phyloP scores from a whole-genome alignment of 2,797 vertebrate species.

The Peromyscus aztecus region DNA sequence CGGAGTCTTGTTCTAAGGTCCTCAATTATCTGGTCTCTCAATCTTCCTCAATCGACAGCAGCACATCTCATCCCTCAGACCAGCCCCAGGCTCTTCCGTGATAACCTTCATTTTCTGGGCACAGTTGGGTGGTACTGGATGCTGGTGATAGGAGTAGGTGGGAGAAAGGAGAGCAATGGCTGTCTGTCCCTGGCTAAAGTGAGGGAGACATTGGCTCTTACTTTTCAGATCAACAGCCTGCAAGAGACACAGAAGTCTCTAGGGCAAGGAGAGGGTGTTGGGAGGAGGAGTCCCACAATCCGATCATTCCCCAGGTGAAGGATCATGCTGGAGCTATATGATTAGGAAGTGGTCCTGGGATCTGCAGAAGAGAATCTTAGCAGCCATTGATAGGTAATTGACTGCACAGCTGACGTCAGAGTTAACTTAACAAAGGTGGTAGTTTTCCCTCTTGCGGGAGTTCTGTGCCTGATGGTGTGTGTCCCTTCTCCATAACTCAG shows the following conservation, averaged over 20 bases:
- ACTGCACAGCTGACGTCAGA: background rate
- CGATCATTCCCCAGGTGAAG: background rate
- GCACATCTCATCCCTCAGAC: conserved; percentile 71
- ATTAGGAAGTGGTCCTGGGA: background rate
- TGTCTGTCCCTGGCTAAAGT: background rate
- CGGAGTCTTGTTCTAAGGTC: conserved; percentile 33
- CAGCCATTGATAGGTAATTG: too few species aligned
- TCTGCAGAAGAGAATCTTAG: background rate
- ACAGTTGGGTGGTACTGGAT: background rate
- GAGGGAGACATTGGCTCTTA: background rate
- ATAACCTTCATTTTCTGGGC: conserved; percentile 77
- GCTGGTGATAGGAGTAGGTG: background rate
- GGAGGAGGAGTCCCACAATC: background rate
- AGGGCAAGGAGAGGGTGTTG: background rate
- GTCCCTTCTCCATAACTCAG: background rate
- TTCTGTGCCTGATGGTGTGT: background rate
- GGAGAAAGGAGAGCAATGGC: background rate
- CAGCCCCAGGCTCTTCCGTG: conserved; percentile 20
- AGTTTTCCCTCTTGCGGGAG: background rate
- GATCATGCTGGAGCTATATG: background rate
- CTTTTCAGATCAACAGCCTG: background rate
- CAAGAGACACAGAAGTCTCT: background rate
- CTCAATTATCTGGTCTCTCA: conserved; percentile 69
- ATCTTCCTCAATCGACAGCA: conserved; percentile 56
- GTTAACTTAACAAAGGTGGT: background rate